phyloP scores from a whole-genome alignment of 2,888 invertebrate species.

The Scotopteryx bipunctaria region DNA sequence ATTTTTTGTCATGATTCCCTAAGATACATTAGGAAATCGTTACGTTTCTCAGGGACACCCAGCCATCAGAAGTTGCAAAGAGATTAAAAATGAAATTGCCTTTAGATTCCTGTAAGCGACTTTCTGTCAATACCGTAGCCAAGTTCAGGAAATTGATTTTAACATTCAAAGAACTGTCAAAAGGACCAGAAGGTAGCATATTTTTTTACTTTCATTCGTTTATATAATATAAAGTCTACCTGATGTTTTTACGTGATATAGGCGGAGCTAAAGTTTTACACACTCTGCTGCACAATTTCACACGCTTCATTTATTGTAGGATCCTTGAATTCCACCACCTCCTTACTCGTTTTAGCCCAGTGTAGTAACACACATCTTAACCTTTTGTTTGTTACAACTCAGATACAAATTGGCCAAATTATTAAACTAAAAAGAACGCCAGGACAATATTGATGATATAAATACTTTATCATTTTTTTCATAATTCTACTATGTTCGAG shows the following conservation, averaged over 20 bases:
- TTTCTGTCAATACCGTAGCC: conserved; percentile 1
- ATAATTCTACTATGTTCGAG: not conserved
- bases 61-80: conserved; percentile 26
- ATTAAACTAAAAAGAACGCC: not conserved
- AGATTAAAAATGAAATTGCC: not conserved
- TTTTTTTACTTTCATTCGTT: conserved; percentile 3
- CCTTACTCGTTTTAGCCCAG: conserved; percentile 5
- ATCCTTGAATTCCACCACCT: not conserved
- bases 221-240: conserved; percentile 3
- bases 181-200: conserved; percentile 4
- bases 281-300: conserved; percentile 4
- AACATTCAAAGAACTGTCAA: conserved; percentile 10
- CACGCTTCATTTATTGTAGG: conserved; percentile 6
- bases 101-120: not conserved
- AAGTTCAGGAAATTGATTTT: conserved; percentile 3
- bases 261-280: conserved; percentile 13
- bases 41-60: conserved; percentile 43
- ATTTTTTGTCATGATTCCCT: too few species aligned
- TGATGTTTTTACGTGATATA: conserved; percentile 2
- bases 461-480: too few species aligned
- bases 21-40: not conserved
- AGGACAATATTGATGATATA: not conserved
- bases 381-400: not conserved
- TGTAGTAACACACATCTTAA: not conserved
- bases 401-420: too few species aligned